These are phyloP conservation scores for Morelia viridis DNA, from an alignment of 2,797 vertebrate genomes.

Conservation along the genomic window DNA sequence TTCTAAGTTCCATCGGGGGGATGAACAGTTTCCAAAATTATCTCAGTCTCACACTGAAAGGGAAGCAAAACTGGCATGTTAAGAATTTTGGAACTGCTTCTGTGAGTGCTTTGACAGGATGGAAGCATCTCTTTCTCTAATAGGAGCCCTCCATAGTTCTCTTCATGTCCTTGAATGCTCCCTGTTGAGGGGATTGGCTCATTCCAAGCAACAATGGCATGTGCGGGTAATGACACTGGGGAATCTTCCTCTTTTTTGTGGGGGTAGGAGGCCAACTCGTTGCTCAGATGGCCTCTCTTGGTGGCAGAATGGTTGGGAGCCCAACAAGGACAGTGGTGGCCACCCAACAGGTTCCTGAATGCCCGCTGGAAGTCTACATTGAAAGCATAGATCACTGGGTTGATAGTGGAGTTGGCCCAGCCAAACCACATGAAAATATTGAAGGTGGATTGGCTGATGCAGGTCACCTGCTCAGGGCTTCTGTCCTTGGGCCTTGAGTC, in stretches of 20 bases:
- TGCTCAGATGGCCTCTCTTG: conserved; percentile 79
- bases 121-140: not conserved
- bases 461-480: conserved; percentile 50
- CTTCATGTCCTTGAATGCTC: conserved; percentile 54
- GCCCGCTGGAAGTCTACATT: conserved; percentile 81
- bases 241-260: conserved; percentile 74
- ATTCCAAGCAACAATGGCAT: conserved; percentile 58
- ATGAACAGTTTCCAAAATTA: conserved; percentile 71
- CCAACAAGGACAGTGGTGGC: conserved; percentile 55
- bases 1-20: conserved; percentile 51
- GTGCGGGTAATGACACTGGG: conserved; percentile 19
- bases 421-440: conserved; percentile 83
- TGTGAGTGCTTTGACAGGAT: not conserved
- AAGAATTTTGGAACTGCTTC: not conserved
- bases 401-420: conserved; percentile 83
- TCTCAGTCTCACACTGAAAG: conserved; percentile 69
- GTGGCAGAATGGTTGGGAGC: conserved; percentile 54
- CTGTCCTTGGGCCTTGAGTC: conserved; percentile 8
- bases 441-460: conserved; percentile 79
- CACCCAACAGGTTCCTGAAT: conserved; percentile 80
- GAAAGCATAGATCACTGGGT: conserved; percentile 84
- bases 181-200: not conserved
- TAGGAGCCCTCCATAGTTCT: conserved; percentile 32
- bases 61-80: conserved; percentile 22
- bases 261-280: conserved; percentile 81